Conservation (phyloP, 2,113 vertebrate species). For the Passer domesticus region DNA sequence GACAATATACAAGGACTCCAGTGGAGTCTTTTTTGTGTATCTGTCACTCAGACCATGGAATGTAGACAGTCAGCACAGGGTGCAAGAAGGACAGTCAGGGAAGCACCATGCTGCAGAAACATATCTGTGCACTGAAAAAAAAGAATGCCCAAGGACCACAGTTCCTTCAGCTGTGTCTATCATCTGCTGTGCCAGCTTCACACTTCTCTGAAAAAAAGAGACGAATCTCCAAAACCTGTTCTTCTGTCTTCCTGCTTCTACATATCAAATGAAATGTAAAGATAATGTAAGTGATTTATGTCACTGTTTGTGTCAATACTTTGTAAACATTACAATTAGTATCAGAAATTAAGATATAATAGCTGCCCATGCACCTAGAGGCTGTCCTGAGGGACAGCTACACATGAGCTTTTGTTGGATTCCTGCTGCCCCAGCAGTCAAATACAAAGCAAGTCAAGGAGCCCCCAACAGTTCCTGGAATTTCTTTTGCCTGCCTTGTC, state of each 20-base stretch:
- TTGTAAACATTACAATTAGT: neutral
- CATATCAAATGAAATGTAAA: neutral
- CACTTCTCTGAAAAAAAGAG: neutral
- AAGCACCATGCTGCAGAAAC: neutral
- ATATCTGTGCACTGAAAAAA: neutral
- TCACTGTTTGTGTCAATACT: neutral
- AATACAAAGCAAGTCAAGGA: conserved; percentile 30
- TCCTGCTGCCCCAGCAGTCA: neutral
- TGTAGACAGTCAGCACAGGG: neutral
- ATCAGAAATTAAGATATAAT: neutral
- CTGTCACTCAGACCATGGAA: neutral
- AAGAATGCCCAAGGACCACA: neutral
- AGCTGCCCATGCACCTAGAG: neutral
- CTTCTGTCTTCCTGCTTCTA: neutral
- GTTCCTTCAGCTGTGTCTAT: neutral
- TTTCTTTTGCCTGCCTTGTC: neutral
- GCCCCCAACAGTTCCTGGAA: neutral
- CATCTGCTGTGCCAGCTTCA: neutral
- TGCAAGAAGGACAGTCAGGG: neutral
- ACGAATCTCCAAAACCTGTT: neutral
- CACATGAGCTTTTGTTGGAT: neutral
- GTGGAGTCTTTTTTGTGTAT: neutral
- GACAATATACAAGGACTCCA: neutral
- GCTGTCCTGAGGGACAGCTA: neutral
- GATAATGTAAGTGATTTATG: neutral